Evolutionary conservation across 2,113 vertebrate species (phyloP), one percentile per base, ranked within the genome.

Genomic region (Poeciliopsis turrubarensis): DNA sequence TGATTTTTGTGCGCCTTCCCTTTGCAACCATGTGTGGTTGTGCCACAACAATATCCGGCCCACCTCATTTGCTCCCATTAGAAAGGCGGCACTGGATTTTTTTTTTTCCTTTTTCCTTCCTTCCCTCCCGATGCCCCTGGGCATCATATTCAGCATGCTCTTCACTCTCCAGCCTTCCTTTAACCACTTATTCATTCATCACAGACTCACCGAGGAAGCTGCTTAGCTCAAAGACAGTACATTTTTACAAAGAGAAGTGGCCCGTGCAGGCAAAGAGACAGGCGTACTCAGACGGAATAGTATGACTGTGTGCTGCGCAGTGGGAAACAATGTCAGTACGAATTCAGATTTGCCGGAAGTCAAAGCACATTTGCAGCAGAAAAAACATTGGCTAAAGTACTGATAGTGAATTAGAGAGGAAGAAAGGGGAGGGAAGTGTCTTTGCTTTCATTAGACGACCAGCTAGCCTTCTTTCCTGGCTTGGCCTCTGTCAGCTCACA

Each of bases 401-500:
- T 69, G 70, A 0, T 22, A 75, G 83, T 76, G 83, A 86, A 71
- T 79, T 77, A 77, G 65, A 82, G 60, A 41, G 37, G 37, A 32
- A 26, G 15, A 77, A 70, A 77, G 44, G 78, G 77, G 70, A 89
- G 83, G 80, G 72, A 79, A 75, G 64, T 51, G 63, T 75, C 89
- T 93, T 91, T 73, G 67, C 84, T 91, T 90, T 92, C 86, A 91
- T 93, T 91, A 91, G 88, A 57, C 2, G 51, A 5, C 82, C 74
- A 73, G 70, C 41, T 80, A 47, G 4, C 17, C 44, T 47, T 47
- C 44, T 47, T 47, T 19, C 44, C 44, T 47, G 17, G 17, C 1
- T 6, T 19, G 17, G 5, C 19, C 5, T 47, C 14, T 17, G 44
- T 47, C 44, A 7, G 17, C 4, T 19, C 44, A 47, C 5, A 47